Evolutionary conservation across 2,797 vertebrate genomes (phyloP).

Genomic region (Cuniculus paca): DNA sequence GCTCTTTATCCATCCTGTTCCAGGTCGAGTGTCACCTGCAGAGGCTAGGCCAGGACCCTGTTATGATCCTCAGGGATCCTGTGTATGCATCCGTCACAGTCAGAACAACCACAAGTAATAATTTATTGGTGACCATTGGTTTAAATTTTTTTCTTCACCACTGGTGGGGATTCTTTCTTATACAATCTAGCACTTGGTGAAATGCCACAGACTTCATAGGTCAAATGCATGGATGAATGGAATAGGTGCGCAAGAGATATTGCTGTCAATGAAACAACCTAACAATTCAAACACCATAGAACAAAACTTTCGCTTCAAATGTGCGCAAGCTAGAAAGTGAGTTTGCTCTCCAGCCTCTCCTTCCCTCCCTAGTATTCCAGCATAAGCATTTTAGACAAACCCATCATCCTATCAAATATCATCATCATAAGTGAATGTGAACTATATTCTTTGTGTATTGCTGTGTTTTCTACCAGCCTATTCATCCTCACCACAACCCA

Average conservation of each 20-base stretch:
- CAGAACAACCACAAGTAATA: background rate
- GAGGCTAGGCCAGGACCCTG: background rate
- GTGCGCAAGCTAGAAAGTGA: background rate
- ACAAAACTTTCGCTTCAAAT: background rate
- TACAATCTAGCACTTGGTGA: background rate
- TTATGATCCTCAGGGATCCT: background rate
- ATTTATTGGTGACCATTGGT: background rate
- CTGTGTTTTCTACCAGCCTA: background rate
- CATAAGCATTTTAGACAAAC: background rate
- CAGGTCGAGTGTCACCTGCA: background rate
- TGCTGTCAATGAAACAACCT: background rate
- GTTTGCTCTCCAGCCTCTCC: background rate
- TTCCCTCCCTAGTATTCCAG: background rate
- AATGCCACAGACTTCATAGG: background rate
- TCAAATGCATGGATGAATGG: background rate
- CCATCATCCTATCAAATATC: background rate
- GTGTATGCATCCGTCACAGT: background rate
- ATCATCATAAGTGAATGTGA: background rate
- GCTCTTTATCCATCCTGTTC: background rate
- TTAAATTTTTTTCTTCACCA: background rate
- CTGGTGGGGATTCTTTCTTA: too few species aligned
- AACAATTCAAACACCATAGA: background rate
- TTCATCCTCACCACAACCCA: background rate
- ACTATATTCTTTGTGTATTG: background rate
- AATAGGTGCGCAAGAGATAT: background rate